Evolutionary conservation across 2,113 vertebrate genomes (phyloP).

Genomic region (Anser cygnoides): DNA sequence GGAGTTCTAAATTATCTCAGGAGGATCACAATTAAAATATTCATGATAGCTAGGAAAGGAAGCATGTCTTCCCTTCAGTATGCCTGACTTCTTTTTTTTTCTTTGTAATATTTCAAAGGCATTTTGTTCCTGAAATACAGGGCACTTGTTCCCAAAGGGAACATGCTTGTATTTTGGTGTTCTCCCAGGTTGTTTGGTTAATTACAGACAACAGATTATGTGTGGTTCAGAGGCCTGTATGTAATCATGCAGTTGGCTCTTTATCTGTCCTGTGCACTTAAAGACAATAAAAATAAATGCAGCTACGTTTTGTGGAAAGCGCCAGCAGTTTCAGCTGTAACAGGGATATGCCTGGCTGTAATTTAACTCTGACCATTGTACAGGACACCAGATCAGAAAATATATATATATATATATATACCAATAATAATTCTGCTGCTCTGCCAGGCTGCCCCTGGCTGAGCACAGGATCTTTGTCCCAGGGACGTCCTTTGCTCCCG

Average conservation of each 20-base stretch:
- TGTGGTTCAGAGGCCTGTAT: not conserved
- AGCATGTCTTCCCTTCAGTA: not conserved
- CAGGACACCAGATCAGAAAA: rapidly evolving
- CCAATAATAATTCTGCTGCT: not conserved
- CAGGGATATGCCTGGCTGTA: not conserved
- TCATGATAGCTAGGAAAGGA: not conserved
- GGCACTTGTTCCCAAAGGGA: not conserved
- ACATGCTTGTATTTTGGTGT: not conserved
- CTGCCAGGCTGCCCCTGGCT: not conserved
- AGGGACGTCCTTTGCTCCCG: not conserved
- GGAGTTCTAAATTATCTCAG: not conserved
- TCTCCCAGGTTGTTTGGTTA: not conserved
- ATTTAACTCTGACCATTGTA: not conserved
- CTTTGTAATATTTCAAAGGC: not conserved
- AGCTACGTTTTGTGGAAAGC: not conserved
- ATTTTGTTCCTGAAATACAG: not conserved
- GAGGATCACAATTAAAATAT: not conserved
- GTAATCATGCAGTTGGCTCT: not conserved
- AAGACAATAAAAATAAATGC: not conserved
- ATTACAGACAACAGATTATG: not conserved
- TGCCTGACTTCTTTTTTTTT: not conserved
- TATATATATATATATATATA: rapidly evolving
- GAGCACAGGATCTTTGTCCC: not conserved
- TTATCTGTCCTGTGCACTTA: not conserved
- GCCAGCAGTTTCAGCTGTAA: not conserved